A percentile compares a stretch with the other conserved stretches of the same genome.
phyloP scores from a whole-genome alignment of 1,140 invertebrate species.

The Matsumurasca onukii region DNA sequence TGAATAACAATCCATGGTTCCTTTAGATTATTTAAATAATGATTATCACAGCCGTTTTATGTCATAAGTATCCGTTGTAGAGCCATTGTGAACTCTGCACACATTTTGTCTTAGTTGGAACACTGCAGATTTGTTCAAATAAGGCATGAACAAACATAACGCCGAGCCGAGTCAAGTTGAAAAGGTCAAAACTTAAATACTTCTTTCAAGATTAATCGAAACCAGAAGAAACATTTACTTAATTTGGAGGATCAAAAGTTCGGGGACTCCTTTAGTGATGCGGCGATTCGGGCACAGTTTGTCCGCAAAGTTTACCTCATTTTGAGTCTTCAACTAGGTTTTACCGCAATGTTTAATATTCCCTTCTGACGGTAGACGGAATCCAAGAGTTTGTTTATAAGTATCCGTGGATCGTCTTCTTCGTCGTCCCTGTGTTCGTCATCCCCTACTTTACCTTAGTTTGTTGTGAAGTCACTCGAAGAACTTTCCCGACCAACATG shows the following conservation, averaged over 20 bases:
- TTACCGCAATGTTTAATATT: constrained; percentile 5
- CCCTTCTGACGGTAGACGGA: constrained; percentile 4
- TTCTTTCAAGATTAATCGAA: no score
- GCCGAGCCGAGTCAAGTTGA: no score
- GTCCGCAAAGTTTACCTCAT: constrained; percentile 1
- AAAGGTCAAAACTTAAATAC: no score
- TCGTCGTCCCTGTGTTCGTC: background rate
- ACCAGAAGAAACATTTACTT: no score
- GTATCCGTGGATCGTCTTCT: constrained; percentile 1
- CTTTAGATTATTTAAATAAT: no score
- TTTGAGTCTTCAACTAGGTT: background rate
- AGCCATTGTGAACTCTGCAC: no score
- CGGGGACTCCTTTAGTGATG: background rate
- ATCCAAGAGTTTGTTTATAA: background rate
- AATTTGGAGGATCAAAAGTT: background rate
- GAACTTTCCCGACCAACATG: constrained; percentile 25
- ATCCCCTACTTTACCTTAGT: constrained; percentile 12
- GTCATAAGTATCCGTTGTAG: no score
- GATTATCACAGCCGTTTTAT: no score
- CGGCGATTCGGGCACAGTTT: background rate
- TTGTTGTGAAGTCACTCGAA: constrained; percentile 26
- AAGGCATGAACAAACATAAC: no score
- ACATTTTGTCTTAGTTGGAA: no score
- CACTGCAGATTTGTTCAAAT: no score
- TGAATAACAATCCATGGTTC: no score